A percentile compares a stretch with the other conserved stretches of the same genome.
Evolutionary conservation across 1,140 invertebrate species (phyloP).

Genomic region (Ips typographus): DNA sequence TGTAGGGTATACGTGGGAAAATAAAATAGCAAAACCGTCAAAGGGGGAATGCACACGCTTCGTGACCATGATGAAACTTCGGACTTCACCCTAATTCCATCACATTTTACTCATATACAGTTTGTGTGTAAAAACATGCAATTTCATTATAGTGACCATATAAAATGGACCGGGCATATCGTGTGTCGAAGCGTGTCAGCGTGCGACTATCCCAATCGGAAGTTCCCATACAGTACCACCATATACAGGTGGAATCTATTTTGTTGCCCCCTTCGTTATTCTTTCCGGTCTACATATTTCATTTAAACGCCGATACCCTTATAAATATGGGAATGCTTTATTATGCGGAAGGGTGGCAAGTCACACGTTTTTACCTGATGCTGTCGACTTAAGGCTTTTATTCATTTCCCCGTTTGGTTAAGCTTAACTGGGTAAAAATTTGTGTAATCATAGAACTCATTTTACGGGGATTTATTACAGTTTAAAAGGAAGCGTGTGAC

Average conservation of each 20-base stretch:
- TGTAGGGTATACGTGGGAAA: too few species aligned
- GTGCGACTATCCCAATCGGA: conserved; percentile 44
- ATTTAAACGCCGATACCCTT: conserved; percentile 30
- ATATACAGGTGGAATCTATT: conserved; percentile 26
- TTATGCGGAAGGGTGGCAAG: conserved; percentile 22
- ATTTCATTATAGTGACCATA: not conserved
- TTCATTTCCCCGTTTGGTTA: too few species aligned
- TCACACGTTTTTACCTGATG: conserved; percentile 33
- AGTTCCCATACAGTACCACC: conserved; percentile 40
- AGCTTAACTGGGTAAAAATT: too few species aligned
- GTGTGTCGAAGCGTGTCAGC: conserved; percentile 40
- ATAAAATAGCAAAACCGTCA: too few species aligned
- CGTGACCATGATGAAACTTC: too few species aligned
- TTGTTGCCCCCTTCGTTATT: conserved; percentile 33
- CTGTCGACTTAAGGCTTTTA: not conserved
- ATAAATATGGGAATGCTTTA: conserved; percentile 1
- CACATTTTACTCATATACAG: not conserved
- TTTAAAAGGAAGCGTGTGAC: too few species aligned
- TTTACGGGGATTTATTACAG: too few species aligned
- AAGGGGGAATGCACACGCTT: too few species aligned
- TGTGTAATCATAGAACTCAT: too few species aligned
- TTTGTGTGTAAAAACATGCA: not conserved
- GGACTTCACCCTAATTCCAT: too few species aligned
- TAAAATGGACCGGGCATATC: conserved; percentile 15
- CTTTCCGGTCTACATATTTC: conserved; percentile 35